Base-by-base conservation (phyloP, 2,888 invertebrate genomes). In the Hypomecis punctinalis region DNA sequence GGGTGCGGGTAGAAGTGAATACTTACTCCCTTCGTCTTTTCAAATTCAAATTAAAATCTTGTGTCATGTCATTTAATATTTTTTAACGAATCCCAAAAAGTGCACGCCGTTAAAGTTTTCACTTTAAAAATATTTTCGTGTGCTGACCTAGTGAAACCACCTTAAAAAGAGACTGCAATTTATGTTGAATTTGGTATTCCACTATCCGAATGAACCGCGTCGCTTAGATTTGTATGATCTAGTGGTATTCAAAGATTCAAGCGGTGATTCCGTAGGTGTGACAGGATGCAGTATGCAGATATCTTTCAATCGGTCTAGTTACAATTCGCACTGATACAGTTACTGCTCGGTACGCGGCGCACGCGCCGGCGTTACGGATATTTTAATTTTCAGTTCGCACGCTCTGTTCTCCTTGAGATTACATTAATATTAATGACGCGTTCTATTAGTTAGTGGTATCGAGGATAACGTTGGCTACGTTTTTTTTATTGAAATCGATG, bases 361-460 rank as follows among this genome's bases (percentile, higher is more conserved):
- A 90, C 91, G 91, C 76, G 74, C 37, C 61, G 37, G 70, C 80
- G 84, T 82, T 87, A 88, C 89, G 88, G 86, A 82, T 83, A 87
- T 90, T 91, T 90, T 86, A 89, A 89, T 90, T 89, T 89, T 86
- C 89, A 91, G 89, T 91, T 91, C 92, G 87, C 92, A 92, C 89
- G 90, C 80, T 72, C 75, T 79, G 80, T 74, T 81, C 84, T 84
- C 74, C 85, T 90, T 89, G 84, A 86, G 85, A 83, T 69, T 58
- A 67, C 84, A 88, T 90, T 84, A 90, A 90, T 90, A 91, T 91
- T 88, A 79, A 91, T 85, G 79, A 71, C 79, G 76, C 61, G 62
- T 61, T 73, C 72, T 73, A 9, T 23, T 63, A 52, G 46, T 57
- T 53, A 52, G 36, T 13, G 13, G 53, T 39, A 39, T 51, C 49